Percentiles rank a stretch among this genome's conserved stretches.
Conservation (phyloP, 2,888 invertebrate species). For the Sphaeridia pumilis region DNA sequence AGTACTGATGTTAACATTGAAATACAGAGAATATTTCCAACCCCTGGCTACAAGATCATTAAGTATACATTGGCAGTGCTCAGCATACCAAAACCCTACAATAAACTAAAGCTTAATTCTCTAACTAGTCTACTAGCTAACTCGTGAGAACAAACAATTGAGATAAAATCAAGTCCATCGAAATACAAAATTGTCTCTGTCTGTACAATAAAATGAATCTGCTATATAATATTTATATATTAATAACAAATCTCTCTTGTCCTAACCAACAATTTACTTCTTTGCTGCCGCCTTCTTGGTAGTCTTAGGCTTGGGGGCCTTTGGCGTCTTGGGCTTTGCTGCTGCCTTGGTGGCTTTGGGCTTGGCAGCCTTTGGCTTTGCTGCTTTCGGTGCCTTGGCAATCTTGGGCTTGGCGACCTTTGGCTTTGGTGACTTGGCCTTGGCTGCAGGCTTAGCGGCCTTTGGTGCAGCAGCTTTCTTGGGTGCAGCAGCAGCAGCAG, state of each 20-base stretch:
- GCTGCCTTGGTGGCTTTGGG: background rate
- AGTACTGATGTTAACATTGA: background rate
- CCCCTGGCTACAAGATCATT: background rate
- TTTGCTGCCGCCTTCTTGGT: constrained; percentile 16
- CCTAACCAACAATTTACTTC: background rate
- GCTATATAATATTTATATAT: background rate
- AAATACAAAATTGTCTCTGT: background rate
- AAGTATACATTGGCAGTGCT: background rate
- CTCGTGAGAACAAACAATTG: background rate
- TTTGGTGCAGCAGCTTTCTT: constrained; percentile 13
- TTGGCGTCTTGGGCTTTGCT: constrained; percentile 22
- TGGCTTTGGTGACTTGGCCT: constrained; percentile 2
- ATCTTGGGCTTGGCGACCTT: constrained; percentile 10
- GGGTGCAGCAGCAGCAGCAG: constrained; percentile 7
- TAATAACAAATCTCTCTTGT: background rate
- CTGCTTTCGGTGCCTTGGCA: constrained; percentile 4
- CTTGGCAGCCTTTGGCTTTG: constrained; percentile 4
- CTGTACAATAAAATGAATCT: background rate
- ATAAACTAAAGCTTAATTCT: too few relatives aligned
- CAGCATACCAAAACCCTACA: too few relatives aligned
- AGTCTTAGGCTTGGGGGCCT: constrained; percentile 20
- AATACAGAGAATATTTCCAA: background rate
- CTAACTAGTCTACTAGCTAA: background rate
- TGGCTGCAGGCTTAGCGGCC: constrained; percentile 8
- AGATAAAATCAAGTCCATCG: background rate